phyloP scores from a whole-genome alignment of 2,797 vertebrate genomes.

The Paedocypris micromegethes region DNA sequence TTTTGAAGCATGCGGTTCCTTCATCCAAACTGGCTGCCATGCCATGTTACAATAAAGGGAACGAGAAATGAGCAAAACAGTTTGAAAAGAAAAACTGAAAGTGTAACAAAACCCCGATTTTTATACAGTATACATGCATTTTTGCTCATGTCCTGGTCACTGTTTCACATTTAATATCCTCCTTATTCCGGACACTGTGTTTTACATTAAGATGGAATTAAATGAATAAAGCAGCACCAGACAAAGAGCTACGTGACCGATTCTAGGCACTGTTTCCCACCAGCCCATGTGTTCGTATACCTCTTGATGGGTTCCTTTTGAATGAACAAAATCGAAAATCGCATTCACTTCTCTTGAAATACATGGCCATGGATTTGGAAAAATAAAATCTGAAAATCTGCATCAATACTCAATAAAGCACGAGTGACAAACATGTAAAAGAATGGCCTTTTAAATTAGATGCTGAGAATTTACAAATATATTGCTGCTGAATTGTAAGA shows the following conservation, averaged over 20 bases:
- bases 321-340: constrained; percentile 93
- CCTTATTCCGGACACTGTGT: constrained; percentile 37
- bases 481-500: constrained; percentile 77
- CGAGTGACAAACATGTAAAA: constrained; percentile 71
- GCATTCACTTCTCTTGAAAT: constrained; percentile 73
- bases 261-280: constrained; percentile 6
- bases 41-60: constrained; percentile 78
- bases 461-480: constrained; percentile 78
- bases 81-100: constrained; percentile 61
- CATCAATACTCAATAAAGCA: constrained; percentile 63
- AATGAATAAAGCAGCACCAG: constrained; percentile 70
- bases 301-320: constrained; percentile 64
- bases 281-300: no score
- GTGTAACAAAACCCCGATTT: constrained; percentile 48
- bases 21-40: constrained; percentile 87
- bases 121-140: constrained; percentile 60
- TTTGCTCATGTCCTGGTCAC: constrained; percentile 43
- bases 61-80: constrained; percentile 59
- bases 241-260: constrained; percentile 71
- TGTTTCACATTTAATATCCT: constrained; percentile 42
- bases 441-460: constrained; percentile 73
- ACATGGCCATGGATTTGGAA: constrained; percentile 54
- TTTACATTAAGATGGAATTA: constrained; percentile 53
- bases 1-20: constrained; percentile 86
- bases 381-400: constrained; percentile 48